Evolutionary conservation across 2,113 vertebrate species (phyloP).

Genomic region (Dascyllus trimaculatus): DNA sequence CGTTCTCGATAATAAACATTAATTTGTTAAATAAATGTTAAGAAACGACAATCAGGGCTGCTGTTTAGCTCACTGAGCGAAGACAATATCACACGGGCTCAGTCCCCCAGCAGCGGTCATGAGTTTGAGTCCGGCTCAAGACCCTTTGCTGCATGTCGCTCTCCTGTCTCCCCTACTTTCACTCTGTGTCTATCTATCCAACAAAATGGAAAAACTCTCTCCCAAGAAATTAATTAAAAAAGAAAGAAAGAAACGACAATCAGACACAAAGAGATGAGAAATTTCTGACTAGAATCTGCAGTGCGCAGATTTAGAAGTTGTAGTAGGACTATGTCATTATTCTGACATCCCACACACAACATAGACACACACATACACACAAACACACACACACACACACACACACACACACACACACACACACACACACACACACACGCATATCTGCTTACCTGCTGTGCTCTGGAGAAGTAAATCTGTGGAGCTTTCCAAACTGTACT

Average conservation of each 20-base stretch:
- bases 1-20: background rate
- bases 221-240: too few species aligned
- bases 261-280: background rate
- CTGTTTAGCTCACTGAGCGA: too few species aligned
- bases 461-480: conserved; percentile 57
- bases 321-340: background rate
- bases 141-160: too few species aligned
- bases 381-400: background rate
- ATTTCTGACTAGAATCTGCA: background rate
- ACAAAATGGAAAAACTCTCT: too few species aligned
- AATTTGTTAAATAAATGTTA: background rate
- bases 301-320: background rate
- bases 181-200: too few species aligned
- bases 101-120: too few species aligned
- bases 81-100: too few species aligned
- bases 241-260: too few species aligned
- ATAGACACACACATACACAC: background rate
- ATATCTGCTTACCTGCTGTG: conserved; percentile 67
- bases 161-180: too few species aligned
- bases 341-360: background rate
- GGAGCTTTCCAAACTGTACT: conserved; percentile 77
- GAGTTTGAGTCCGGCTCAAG: too few species aligned
- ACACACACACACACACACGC: background rate
- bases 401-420: background rate
- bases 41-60: too few species aligned